Evolutionary conservation across 2,797 vertebrate genomes (phyloP), one percentile per base, ranked within the genome.

Genomic region (Enteromius fasciolatus): DNA sequence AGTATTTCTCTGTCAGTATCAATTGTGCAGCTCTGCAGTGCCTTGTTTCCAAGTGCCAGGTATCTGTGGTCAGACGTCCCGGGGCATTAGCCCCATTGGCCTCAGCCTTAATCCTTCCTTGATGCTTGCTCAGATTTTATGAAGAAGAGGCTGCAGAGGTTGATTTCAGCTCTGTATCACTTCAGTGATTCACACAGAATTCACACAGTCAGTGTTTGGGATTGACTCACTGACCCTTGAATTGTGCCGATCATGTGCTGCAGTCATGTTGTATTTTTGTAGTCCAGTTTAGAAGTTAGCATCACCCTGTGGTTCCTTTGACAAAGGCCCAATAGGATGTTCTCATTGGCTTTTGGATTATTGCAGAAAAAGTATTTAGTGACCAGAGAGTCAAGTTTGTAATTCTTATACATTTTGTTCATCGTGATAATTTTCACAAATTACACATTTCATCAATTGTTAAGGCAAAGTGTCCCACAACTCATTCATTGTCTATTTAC

Each of bases 141-240:
- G 50, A 23, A 41, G 52, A 18, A 75, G 52, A 59, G 14, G 73
- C 15, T 17, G 33, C 31, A 74, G 50, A 74, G 18, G 70, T 54
- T 73, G 70, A 73, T 52, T n/a, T 28, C 69, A 20, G 25, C 48
- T 73, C 48, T 57, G 31, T 57, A 75, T 15, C 20, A 10, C 50
- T 39, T 57, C 20, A 39, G 36, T 74, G 11, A 39, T 75, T 75
- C 52, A 17, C n/a, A 57, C 31, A 74, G 72, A 6, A 41, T 75
- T 75, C 72, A 23, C 20, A 75, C 20, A 75, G 50, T 75, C 50
- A 23, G 50, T 39, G 72, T 75, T 52, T 73, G 48, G 70, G 11
- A 73, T 39, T 69, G 39, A 25, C 39, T 69, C 39, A 69, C n/a
- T 59, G 73, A 75, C 31, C 72, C 31, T 74, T 6, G 5, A 74